Conservation (phyloP, 1,140 invertebrate species). For the Listronotus oregonensis region DNA sequence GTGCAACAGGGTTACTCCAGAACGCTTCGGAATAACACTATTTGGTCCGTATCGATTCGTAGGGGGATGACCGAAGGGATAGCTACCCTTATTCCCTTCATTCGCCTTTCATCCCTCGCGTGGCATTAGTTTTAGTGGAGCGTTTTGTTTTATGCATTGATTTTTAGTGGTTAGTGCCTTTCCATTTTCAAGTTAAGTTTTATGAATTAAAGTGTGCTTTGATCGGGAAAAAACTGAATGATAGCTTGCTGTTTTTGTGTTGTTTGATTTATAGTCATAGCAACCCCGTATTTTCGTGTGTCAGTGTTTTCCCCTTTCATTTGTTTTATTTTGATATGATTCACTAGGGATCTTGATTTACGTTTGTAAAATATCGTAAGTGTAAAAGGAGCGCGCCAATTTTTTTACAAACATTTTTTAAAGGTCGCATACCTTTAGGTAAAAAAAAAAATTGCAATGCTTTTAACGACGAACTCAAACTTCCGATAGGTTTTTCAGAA, state of each 20-base stretch:
- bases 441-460: slow-evolving; percentile 38
- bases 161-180: not conserved
- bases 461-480: slow-evolving; percentile 46
- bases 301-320: too few relatives aligned
- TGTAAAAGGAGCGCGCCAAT: too few relatives aligned
- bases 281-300: too few relatives aligned
- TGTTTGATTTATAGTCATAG: too few relatives aligned
- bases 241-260: not conserved
- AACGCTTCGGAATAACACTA: not conserved
- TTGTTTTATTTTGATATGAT: too few relatives aligned
- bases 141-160: not conserved
- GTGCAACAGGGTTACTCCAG: not conserved
- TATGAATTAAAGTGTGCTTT: slow-evolving; percentile 7
- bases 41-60: not conserved
- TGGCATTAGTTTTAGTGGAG: slow-evolving; percentile 3
- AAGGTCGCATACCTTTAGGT: too few relatives aligned
- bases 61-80: not conserved
- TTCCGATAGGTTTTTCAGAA: slow-evolving; percentile 49
- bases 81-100: not conserved
- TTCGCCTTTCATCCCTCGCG: not conserved
- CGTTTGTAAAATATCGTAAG: too few relatives aligned
- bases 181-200: not conserved
- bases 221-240: not conserved
- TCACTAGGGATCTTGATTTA: too few relatives aligned
- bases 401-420: slow-evolving; percentile 1